phyloP scores from a whole-genome alignment of 2,113 vertebrate species.

The Labeo catla region DNA sequence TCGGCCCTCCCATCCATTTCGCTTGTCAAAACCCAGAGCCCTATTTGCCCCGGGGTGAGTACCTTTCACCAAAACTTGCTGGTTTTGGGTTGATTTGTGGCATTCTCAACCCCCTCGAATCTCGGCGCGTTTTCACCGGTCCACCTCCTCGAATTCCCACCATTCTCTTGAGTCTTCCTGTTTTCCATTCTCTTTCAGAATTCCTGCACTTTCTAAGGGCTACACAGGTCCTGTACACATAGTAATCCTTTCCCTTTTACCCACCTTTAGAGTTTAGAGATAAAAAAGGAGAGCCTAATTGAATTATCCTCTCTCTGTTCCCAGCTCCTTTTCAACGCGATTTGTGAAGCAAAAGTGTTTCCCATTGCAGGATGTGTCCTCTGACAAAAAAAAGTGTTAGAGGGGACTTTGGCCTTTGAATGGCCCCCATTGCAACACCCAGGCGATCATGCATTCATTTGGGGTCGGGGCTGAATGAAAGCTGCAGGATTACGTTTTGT shows the following conservation, averaged over 20 bases:
- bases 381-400: slow-evolving; percentile 54
- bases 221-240: slow-evolving; percentile 83
- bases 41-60: not conserved
- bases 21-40: slow-evolving; percentile 10
- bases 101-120: not conserved
- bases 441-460: slow-evolving; percentile 90
- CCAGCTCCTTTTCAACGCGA: slow-evolving; percentile 65
- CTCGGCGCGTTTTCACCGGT: not conserved
- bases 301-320: slow-evolving; percentile 86
- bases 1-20: not conserved
- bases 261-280: slow-evolving; percentile 48
- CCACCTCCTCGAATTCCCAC: slow-evolving; percentile 20
- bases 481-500: slow-evolving; percentile 87
- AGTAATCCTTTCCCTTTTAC: slow-evolving; percentile 77
- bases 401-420: slow-evolving; percentile 83
- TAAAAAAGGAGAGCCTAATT: slow-evolving; percentile 75
- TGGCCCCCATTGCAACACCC: slow-evolving; percentile 86
- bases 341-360: slow-evolving; percentile 95
- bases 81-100: slow-evolving; percentile 5
- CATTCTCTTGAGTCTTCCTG: slow-evolving; percentile 4
- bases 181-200: slow-evolving; percentile 62
- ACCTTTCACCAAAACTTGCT: not conserved
- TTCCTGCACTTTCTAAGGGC: slow-evolving; percentile 73
- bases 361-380: slow-evolving; percentile 81
- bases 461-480: slow-evolving; percentile 79